phyloP scores from a whole-genome alignment of 2,797 vertebrate species.

The Neosilurus mollespiculum region DNA sequence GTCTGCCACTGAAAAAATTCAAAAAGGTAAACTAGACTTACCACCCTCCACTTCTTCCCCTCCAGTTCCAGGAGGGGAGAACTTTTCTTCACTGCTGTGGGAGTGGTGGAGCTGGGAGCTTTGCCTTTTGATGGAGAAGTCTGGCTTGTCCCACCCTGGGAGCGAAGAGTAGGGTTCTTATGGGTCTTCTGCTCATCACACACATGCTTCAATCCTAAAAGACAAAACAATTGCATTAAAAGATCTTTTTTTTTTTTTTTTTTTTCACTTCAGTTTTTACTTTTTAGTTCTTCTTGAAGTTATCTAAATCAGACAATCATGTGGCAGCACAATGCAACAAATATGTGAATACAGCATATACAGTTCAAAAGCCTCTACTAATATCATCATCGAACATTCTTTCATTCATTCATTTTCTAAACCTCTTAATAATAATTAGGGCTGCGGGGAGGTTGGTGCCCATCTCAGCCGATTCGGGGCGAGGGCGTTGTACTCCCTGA shows the following conservation, averaged over 20 bases:
- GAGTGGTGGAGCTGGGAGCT: constrained; percentile 54
- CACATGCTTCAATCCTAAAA: constrained; percentile 87
- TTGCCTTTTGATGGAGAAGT: constrained; percentile 73
- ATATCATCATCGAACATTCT: no score
- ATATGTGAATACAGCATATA: no score
- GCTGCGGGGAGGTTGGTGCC: no score
- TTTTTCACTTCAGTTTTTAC: no score
- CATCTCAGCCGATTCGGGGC: no score
- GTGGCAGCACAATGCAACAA: no score
- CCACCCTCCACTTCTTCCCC: constrained; percentile 98
- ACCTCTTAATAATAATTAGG: no score
- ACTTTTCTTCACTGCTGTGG: constrained; percentile 68
- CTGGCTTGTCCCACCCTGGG: constrained; percentile 65
- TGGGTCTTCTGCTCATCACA: constrained; percentile 88
- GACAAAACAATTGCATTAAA: constrained; percentile 6
- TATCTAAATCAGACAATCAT: no score
- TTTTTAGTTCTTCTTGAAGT: neutral
- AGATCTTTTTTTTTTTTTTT: no score
- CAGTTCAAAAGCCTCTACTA: no score
- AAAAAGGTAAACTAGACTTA: constrained; percentile 67
- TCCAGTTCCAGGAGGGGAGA: constrained; percentile 86
- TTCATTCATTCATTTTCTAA: no score
- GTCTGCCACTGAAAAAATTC: neutral
- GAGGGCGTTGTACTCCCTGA: no score
- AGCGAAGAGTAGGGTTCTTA: constrained; percentile 87